Conservation (phyloP, 2,113 vertebrate species). For the Sorex araneus region DNA sequence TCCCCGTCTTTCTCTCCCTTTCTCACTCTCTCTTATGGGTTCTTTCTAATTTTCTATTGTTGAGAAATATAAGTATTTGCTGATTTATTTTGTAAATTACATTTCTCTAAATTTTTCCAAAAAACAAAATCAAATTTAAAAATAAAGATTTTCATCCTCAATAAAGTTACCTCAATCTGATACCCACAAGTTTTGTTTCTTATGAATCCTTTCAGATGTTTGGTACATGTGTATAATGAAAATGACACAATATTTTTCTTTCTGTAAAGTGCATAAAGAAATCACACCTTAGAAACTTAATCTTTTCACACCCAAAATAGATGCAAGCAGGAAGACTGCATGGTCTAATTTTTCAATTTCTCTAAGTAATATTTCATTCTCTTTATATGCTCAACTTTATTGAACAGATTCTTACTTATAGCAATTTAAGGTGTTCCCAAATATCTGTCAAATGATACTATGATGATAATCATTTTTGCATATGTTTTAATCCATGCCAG, state of each 20-base stretch:
- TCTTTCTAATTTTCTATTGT: not conserved
- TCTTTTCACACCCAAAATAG: not conserved
- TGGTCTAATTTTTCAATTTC: not conserved
- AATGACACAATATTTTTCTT: not conserved
- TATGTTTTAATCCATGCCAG: not conserved
- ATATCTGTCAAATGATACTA: slow-evolving; percentile 1
- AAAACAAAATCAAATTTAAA: not conserved
- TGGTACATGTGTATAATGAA: not conserved
- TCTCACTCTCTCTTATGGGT: no score
- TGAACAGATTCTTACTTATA: not conserved
- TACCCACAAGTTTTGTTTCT: not conserved
- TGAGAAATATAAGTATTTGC: not conserved
- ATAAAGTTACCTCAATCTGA: not conserved
- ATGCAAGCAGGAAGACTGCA: not conserved
- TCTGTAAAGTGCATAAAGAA: not conserved
- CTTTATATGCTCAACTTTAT: not conserved
- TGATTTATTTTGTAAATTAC: not conserved
- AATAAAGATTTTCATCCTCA: not conserved
- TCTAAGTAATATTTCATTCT: not conserved
- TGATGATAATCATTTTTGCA: not conserved
- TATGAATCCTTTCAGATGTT: not conserved
- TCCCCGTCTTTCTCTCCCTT: no score
- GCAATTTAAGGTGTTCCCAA: not conserved
- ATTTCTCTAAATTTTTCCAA: slow-evolving; percentile 20
- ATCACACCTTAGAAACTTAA: not conserved